Base-by-base conservation (phyloP, 2,888 invertebrate genomes). In the Hermodice carunculata region DNA sequence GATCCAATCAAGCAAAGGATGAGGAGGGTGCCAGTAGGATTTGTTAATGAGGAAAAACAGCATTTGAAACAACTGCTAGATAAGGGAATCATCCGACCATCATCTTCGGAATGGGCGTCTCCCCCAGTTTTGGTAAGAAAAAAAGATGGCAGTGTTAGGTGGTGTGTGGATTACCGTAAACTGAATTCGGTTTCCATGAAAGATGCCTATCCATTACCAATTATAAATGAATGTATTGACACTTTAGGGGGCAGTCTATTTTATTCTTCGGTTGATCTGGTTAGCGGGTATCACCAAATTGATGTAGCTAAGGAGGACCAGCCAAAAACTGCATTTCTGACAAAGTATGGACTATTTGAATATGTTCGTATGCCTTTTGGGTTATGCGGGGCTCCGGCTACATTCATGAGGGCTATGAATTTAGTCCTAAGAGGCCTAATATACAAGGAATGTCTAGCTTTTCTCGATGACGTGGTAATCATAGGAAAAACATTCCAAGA, bases 251-350 rank as follows among this genome's bases (percentile, higher is more conserved):
- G 61, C 43, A 19, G 19, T 40, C n/a, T n/a, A n/a, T n/a, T n/a
- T n/a, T n/a, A n/a, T n/a, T n/a, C n/a, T n/a, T n/a, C n/a, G n/a
- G n/a, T 63, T 1, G 63, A 63, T 31, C 22, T 64, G 32, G 29
- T 37, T n/a, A 31, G 61, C 11, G 66, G 57, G 11, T 66, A 66
- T 26, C 57, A 66, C 22, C 64, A 65, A 61, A 52, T 66, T 29
- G 11, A 22, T 5, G 29, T 66, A 11, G 32, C 2, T 6, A 14
- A 52, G 19, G 28, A 68, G 3, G 61, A 67, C 19, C 24, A 28
- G 28, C 22, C n/a, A 19, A 66, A 69, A 59, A 68, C 66, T 3
- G 66, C 66, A n/a, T 54, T 66, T 59, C 37, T 58, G 17, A 68
- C 67, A 26, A 48, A 53, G n/a, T 42, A 28, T 42, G 67, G 67